These are phyloP conservation scores for Brotogeris chrysoptera DNA, from an alignment of 2,797 vertebrate species.

Conservation along the genomic window DNA sequence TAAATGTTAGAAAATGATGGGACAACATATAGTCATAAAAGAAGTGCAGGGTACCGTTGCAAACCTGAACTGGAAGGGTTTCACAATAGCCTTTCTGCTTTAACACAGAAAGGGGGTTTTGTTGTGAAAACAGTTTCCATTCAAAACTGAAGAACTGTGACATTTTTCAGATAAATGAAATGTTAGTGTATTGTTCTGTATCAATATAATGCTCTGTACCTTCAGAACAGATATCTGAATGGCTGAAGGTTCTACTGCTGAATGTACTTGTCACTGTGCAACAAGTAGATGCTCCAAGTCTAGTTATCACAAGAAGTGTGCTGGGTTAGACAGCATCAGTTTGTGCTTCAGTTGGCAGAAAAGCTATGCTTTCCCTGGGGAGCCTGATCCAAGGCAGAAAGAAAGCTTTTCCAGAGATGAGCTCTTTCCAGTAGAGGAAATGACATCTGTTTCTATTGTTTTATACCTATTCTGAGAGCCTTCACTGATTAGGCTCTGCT, in stretches of 20 bases:
- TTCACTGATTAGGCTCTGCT: neutral
- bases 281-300: neutral
- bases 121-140: neutral
- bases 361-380: neutral
- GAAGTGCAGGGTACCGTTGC: neutral
- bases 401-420: neutral
- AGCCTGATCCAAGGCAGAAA: neutral
- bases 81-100: neutral
- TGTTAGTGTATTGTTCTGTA: neutral
- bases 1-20: neutral
- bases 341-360: constrained; percentile 35
- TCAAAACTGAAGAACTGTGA: neutral
- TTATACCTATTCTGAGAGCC: constrained; percentile 15
- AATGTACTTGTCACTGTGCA: neutral
- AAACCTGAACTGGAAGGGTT: neutral
- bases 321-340: neutral
- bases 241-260: neutral
- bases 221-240: neutral
- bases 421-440: neutral
- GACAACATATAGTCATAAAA: neutral
- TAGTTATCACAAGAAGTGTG: neutral
- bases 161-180: neutral
- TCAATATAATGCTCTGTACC: neutral
- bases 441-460: constrained; percentile 15
- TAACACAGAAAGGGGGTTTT: neutral